phyloP scores from a whole-genome alignment of 2,888 invertebrate species.

The Drosophila affinis region DNA sequence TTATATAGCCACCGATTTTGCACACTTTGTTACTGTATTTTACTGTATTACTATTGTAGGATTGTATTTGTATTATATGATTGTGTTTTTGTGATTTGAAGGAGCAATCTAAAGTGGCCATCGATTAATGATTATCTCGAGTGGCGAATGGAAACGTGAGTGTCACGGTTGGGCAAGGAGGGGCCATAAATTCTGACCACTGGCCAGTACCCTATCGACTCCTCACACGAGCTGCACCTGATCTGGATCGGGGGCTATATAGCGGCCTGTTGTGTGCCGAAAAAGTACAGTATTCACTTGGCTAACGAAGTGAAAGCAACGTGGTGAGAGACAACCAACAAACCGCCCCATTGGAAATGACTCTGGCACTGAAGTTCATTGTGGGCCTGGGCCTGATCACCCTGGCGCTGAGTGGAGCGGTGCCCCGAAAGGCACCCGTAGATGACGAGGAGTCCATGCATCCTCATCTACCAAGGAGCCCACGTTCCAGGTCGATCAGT shows the following conservation, averaged over 20 bases:
- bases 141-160: conserved; percentile 48
- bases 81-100: conserved; percentile 40
- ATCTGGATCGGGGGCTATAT: conserved; percentile 50
- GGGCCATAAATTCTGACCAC: conserved; percentile 47
- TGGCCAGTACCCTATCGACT: conserved; percentile 26
- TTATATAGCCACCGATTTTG: conserved; percentile 60
- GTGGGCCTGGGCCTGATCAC: conserved; percentile 13
- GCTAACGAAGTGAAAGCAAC: conserved; percentile 39
- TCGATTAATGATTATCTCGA: conserved; percentile 54
- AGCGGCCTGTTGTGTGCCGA: conserved; percentile 18
- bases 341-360: conserved; percentile 1
- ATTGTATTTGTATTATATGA: neutral
- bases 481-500: neutral
- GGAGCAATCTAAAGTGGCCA: conserved; percentile 55
- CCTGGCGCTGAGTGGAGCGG: conserved; percentile 53
- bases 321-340: neutral
- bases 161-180: conserved; percentile 36
- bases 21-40: neutral
- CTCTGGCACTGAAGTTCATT: conserved; percentile 22
- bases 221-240: conserved; percentile 33
- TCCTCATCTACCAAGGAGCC: conserved; percentile 47
- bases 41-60: conserved; percentile 6
- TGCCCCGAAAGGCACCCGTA: conserved; percentile 41
- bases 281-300: conserved; percentile 49
- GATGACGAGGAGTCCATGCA: conserved; percentile 66